Evolutionary conservation across 2,113 vertebrate genomes (phyloP).

Genomic region (Thomomys bottae): DNA sequence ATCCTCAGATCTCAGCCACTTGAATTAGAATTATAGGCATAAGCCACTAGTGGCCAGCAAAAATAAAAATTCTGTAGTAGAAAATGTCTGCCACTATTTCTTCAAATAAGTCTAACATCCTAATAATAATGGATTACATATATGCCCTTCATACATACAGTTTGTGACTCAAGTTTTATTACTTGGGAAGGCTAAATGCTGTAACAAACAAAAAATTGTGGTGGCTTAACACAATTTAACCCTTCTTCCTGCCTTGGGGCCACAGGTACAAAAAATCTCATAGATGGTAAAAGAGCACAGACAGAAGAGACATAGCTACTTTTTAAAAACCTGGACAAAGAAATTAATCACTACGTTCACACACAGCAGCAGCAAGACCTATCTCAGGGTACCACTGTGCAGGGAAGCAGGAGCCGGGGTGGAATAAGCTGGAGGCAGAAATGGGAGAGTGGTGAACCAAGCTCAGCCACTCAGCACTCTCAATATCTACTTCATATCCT

Average conservation of each 20-base stretch:
- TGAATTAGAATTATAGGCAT: too few species aligned
- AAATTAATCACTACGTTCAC: background rate
- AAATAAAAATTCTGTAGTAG: slow-evolving; percentile 19
- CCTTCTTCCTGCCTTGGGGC: background rate
- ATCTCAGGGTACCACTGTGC: background rate
- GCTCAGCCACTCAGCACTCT: background rate
- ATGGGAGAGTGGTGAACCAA: background rate
- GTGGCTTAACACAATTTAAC: background rate
- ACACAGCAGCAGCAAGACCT: background rate
- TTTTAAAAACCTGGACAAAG: background rate
- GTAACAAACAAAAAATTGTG: background rate
- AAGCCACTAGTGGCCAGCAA: too few species aligned
- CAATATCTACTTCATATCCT: background rate
- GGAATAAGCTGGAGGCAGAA: background rate
- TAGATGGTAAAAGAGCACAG: background rate
- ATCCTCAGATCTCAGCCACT: too few species aligned
- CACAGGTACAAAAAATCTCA: background rate
- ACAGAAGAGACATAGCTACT: background rate
- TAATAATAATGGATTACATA: background rate
- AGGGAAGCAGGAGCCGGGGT: background rate
- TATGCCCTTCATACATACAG: too few species aligned
- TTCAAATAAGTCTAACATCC: background rate
- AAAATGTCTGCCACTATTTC: background rate
- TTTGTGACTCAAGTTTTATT: background rate
- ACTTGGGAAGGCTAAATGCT: background rate